Evolutionary conservation across 1,140 invertebrate genomes (phyloP).

Genomic region (Meteorus sp.): DNA sequence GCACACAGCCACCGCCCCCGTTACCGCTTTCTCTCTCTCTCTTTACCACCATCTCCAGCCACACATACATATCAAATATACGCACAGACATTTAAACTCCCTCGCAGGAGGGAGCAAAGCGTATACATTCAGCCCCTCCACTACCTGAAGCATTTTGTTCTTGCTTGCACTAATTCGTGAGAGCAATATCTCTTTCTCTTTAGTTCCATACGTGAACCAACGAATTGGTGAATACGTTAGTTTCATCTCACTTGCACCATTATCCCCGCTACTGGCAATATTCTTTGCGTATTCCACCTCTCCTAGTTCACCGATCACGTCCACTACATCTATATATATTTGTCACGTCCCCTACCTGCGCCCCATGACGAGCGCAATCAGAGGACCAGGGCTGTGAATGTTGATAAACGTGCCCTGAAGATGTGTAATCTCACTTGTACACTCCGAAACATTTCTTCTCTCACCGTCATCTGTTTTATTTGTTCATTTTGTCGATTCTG

Average conservation of each 20-base stretch:
- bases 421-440: slow-evolving; percentile 31
- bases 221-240: slow-evolving; percentile 14
- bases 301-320: slow-evolving; percentile 25
- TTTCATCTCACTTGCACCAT: slow-evolving; percentile 16
- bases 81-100: slow-evolving; percentile 19
- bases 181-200: slow-evolving; percentile 21
- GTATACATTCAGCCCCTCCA: slow-evolving; percentile 12
- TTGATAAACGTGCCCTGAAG: slow-evolving; percentile 28
- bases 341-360: slow-evolving; percentile 29
- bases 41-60: slow-evolving; percentile 3
- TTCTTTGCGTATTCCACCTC: slow-evolving; percentile 24
- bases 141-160: slow-evolving; percentile 5
- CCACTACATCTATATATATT: slow-evolving; percentile 20
- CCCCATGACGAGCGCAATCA: slow-evolving; percentile 25
- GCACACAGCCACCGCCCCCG: slow-evolving; percentile 56
- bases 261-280: slow-evolving; percentile 14
- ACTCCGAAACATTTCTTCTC: too few relatives aligned
- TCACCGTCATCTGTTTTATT: too few relatives aligned
- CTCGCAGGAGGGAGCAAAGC: slow-evolving; percentile 13
- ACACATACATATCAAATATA: not conserved
- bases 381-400: slow-evolving; percentile 26
- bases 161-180: slow-evolving; percentile 6
- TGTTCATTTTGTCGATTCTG: too few relatives aligned
- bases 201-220: slow-evolving; percentile 1
- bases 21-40: slow-evolving; percentile 30